Conservation (phyloP, 2,888 invertebrate species). For the Chloromyia formosa region DNA sequence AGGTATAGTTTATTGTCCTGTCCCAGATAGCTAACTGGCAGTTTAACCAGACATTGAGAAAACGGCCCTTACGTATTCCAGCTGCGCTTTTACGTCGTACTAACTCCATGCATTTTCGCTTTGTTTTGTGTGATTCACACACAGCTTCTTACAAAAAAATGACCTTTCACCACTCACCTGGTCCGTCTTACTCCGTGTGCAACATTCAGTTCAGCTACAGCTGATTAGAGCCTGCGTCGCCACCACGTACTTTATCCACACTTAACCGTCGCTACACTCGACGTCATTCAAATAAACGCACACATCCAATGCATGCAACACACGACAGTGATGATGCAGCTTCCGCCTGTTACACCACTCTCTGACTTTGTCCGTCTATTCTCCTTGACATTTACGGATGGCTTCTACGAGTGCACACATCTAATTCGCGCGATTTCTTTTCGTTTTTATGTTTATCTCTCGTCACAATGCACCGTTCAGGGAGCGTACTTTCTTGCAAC, state of each 20-base stretch:
- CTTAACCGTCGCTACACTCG: conserved; percentile 1
- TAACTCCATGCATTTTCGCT: no score
- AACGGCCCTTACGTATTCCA: no score
- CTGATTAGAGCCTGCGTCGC: background rate
- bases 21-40: no score
- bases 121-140: no score
- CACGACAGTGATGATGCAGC: background rate
- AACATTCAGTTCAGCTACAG: background rate
- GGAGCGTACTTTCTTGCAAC: background rate
- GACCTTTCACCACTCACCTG: conserved; percentile 43
- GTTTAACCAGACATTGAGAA: no score
- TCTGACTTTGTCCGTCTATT: background rate
- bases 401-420: background rate
- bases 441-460: conserved; percentile 21
- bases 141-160: background rate
- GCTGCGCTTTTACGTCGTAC: no score
- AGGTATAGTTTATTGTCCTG: no score
- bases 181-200: conserved; percentile 6
- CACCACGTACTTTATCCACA: conserved; percentile 10
- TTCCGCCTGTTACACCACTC: background rate
- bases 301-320: background rate
- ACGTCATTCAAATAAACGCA: background rate
- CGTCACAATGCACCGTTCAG: conserved; percentile 26
- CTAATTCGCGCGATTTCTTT: conserved; percentile 4
- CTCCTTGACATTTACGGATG: conserved; percentile 38